A percentile compares a stretch with the other conserved stretches of the same genome.
Evolutionary conservation across 2,888 invertebrate genomes (phyloP).

Genomic region (Chymomyza caudatula): DNA sequence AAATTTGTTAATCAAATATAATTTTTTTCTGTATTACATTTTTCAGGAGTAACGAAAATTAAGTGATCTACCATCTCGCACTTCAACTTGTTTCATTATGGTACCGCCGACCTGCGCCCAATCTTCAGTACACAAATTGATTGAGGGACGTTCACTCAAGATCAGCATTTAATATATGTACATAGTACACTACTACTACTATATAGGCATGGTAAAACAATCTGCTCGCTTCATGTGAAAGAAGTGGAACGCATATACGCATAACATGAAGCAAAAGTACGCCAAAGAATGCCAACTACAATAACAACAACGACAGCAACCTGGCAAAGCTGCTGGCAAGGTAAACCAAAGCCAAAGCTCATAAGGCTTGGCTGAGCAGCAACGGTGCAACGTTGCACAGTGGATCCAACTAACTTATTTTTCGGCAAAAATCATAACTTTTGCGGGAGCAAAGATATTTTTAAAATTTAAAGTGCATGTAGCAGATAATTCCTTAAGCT

Average conservation of each 20-base stretch:
- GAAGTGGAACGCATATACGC: conserved; percentile 39
- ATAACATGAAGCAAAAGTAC: conserved; percentile 41
- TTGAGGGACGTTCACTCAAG: neutral
- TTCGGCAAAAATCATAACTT: too few species aligned
- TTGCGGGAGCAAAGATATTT: too few species aligned
- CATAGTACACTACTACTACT: neutral
- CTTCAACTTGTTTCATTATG: neutral
- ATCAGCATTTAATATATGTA: neutral
- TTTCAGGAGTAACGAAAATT: neutral
- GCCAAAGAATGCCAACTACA: conserved; percentile 52
- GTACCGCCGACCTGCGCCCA: neutral
- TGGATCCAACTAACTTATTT: too few species aligned
- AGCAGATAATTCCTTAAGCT: too few species aligned
- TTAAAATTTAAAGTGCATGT: too few species aligned
- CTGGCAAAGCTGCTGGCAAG: conserved; percentile 37
- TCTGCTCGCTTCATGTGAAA: conserved; percentile 26
- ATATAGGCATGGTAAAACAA: neutral
- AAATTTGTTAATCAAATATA: too few species aligned
- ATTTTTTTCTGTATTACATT: neutral
- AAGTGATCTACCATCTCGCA: neutral
- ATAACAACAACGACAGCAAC: conserved; percentile 21
- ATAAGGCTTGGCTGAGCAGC: conserved; percentile 2
- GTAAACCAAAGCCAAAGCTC: conserved; percentile 21
- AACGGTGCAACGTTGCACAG: conserved; percentile 10
- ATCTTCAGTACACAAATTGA: too few species aligned